A percentile compares a stretch with the other conserved stretches of the same genome.
These are phyloP conservation scores for Phalacrocorax brasilianus DNA, from an alignment of 2,113 vertebrate species.

Conservation along the genomic window DNA sequence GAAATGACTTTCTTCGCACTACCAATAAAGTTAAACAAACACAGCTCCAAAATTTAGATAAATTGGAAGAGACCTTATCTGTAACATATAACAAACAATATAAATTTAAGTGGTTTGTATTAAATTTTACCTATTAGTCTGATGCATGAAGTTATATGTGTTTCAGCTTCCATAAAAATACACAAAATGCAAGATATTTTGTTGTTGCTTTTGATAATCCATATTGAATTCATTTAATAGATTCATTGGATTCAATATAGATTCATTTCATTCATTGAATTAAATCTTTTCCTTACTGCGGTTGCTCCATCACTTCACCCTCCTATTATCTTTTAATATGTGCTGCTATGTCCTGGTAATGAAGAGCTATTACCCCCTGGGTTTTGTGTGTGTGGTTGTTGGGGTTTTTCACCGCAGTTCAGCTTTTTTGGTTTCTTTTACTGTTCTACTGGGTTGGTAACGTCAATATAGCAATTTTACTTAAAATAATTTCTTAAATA, in stretches of 20 bases:
- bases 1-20: background rate
- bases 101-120: background rate
- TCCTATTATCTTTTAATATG: background rate
- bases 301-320: background rate
- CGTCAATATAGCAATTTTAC: background rate
- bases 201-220: background rate
- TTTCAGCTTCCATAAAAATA: background rate
- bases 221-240: background rate
- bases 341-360: background rate
- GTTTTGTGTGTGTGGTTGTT: background rate
- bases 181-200: background rate
- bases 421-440: background rate
- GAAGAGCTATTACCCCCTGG: background rate
- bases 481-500: background rate
- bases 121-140: background rate
- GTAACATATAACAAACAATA: background rate
- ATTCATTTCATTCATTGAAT: background rate
- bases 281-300: background rate
- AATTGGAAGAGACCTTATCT: background rate
- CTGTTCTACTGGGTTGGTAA: background rate
- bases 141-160: background rate
- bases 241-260: background rate
- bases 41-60: background rate
- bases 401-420: fast-evolving
- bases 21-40: background rate